Conservation (phyloP, 2,888 invertebrate genomes). For the Laothoe populi region DNA sequence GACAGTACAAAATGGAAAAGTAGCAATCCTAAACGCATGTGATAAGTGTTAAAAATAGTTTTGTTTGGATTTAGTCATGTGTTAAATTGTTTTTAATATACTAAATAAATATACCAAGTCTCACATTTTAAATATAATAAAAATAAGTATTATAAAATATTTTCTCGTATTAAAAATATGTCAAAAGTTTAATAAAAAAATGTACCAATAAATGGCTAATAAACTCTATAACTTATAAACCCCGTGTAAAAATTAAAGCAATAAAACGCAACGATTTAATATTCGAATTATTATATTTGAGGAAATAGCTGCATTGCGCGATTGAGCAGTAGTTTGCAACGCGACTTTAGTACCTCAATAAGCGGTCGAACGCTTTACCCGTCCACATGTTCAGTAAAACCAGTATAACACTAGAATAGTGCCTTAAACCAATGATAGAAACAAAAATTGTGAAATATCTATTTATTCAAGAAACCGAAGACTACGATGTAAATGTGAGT, state of each 20-base stretch:
- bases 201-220: not conserved
- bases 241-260: not conserved
- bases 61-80: not conserved
- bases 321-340: too few relatives aligned
- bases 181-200: too few relatives aligned
- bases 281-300: not conserved
- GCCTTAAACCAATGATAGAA: conserved; percentile 50
- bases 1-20: not conserved
- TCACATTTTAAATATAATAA: too few relatives aligned
- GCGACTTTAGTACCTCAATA: conserved; percentile 13
- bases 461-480: not conserved
- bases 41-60: not conserved
- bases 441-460: conserved; percentile 34
- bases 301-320: not conserved
- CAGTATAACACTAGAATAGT: conserved; percentile 44
- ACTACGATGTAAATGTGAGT: conserved; percentile 2
- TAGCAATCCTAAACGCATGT: not conserved
- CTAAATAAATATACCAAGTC: too few relatives aligned
- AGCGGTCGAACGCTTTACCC: conserved; percentile 13
- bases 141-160: too few relatives aligned
- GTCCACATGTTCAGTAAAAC: not conserved
- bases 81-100: not conserved
- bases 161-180: too few relatives aligned
- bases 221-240: not conserved
- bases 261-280: not conserved